Percentiles rank a stretch among this genome's conserved stretches.
Evolutionary conservation across 1,140 invertebrate genomes (phyloP).

Genomic region (Drosophila kikkawai): DNA sequence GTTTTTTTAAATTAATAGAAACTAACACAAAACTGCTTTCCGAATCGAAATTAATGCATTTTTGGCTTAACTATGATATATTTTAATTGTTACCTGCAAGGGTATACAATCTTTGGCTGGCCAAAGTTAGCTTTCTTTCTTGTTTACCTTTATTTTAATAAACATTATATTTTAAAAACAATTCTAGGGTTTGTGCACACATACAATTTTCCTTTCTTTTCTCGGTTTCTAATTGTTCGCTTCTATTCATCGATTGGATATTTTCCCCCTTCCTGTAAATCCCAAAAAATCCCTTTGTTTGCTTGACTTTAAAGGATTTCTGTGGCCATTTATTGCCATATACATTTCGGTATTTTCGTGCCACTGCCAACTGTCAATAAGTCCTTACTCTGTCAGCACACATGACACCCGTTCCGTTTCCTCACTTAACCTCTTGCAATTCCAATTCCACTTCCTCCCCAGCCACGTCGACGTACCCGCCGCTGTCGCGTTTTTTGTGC

Average conservation of each 20-base stretch:
- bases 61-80: too few relatives aligned
- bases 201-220: neutral
- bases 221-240: neutral
- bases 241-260: neutral
- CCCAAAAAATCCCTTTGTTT: conserved; percentile 11
- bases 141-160: neutral
- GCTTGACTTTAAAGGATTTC: conserved; percentile 43
- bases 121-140: too few relatives aligned
- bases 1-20: too few relatives aligned
- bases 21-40: too few relatives aligned
- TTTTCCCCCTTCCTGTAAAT: neutral
- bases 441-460: conserved; percentile 7
- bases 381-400: conserved; percentile 48
- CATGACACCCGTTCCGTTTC: conserved; percentile 49
- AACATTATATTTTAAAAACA: neutral
- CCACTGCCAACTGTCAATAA: conserved; percentile 60
- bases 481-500: conserved; percentile 41
- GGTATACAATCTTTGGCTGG: too few relatives aligned
- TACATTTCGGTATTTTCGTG: conserved; percentile 45
- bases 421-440: conserved; percentile 21
- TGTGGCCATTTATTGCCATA: conserved; percentile 65
- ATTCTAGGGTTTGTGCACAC: neutral
- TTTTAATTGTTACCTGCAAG: too few relatives aligned
- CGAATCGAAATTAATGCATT: too few relatives aligned
- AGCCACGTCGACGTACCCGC: neutral